Evolutionary conservation across 2,113 vertebrate species (phyloP).

Genomic region (Tenebrosternarchus preto): DNA sequence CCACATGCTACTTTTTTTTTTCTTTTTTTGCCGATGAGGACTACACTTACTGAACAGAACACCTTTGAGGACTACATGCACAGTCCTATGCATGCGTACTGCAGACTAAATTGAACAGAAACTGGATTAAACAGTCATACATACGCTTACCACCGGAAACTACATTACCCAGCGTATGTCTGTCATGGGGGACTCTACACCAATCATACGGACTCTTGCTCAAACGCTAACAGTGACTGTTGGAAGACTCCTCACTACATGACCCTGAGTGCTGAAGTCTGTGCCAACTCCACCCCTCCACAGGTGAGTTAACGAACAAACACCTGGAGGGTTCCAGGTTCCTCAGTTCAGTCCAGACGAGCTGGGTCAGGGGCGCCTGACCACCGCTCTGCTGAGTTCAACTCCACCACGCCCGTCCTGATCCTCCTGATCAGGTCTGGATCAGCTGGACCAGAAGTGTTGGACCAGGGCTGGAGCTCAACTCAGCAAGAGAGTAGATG

Average conservation of each 20-base stretch:
- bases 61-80: background rate
- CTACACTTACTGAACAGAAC: background rate
- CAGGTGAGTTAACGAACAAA: slow-evolving; percentile 33
- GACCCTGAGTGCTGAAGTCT: slow-evolving; percentile 44
- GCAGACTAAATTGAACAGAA: no score
- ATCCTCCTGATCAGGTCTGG: no score
- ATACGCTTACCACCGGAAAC: slow-evolving; percentile 79
- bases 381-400: no score
- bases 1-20: background rate
- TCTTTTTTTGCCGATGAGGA: slow-evolving; percentile 11
- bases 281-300: background rate
- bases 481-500: no score
- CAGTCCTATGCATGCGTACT: background rate
- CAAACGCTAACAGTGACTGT: background rate
- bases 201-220: slow-evolving; percentile 45
- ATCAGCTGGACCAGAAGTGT: no score
- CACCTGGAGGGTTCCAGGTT: no score
- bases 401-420: no score
- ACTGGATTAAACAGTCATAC: background rate
- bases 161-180: slow-evolving; percentile 57
- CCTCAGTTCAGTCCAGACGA: no score
- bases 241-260: background rate
- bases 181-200: background rate
- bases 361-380: no score
- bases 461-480: no score